Conservation (phyloP, 2,113 vertebrate species). For the Xiphias gladius region DNA sequence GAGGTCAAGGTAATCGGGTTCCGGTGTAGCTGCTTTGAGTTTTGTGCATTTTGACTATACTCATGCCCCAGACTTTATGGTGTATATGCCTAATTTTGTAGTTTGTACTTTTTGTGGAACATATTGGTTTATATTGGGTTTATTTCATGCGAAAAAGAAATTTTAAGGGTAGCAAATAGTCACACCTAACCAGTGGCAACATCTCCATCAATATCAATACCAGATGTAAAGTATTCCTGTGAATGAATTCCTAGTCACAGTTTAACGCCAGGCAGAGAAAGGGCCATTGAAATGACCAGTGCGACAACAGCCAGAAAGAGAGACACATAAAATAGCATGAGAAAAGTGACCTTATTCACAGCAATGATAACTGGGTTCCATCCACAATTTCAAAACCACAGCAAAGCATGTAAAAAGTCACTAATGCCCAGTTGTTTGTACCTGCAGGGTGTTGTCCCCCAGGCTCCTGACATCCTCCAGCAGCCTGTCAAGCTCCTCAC, state of each 20-base stretch:
- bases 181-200: too few species aligned
- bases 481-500: constrained; percentile 83
- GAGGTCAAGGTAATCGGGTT: not conserved
- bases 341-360: not conserved
- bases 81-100: too few species aligned
- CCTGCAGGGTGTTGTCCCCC: constrained; percentile 81
- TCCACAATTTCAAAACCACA: not conserved
- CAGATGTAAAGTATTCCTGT: not conserved
- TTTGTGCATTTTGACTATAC: too few species aligned
- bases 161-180: too few species aligned
- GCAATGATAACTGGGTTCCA: not conserved
- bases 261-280: not conserved
- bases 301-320: not conserved
- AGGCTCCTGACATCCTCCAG: constrained; percentile 82
- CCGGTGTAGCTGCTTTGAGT: too few species aligned
- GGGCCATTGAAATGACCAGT: not conserved
- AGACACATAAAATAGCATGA: not conserved
- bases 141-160: too few species aligned
- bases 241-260: not conserved
- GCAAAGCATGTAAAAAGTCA: not conserved
- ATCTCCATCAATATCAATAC: not conserved
- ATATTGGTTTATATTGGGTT: too few species aligned
- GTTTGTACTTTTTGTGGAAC: too few species aligned
- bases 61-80: not conserved
- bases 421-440: constrained; percentile 30